phyloP scores from a whole-genome alignment of 2,797 vertebrate species.

The Pantherophis vulpinus region DNA sequence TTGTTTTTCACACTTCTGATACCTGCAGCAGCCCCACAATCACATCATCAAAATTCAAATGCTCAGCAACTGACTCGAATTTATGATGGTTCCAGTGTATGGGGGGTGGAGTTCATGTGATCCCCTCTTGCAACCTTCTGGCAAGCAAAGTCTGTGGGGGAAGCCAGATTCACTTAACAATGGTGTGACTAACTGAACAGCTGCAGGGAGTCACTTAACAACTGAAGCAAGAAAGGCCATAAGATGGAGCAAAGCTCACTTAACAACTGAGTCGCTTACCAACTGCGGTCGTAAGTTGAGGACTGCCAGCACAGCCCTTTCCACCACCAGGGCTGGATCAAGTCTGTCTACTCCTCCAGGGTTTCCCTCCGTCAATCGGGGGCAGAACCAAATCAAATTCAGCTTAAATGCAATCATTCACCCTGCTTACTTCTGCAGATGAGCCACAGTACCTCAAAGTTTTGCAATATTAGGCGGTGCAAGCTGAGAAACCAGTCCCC shows the following conservation, averaged over 20 bases:
- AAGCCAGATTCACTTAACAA: background rate
- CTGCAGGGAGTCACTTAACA: too few relatives aligned
- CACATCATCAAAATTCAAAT: too few relatives aligned
- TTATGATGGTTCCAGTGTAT: too few relatives aligned
- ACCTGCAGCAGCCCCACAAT: too few relatives aligned
- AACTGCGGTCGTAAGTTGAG: fast-evolving
- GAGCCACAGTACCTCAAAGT: too few relatives aligned
- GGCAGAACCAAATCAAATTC: background rate
- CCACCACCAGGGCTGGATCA: background rate
- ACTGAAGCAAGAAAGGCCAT: background rate
- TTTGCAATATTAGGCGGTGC: background rate
- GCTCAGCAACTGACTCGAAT: too few relatives aligned
- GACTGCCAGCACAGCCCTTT: background rate
- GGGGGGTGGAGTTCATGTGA: too few relatives aligned
- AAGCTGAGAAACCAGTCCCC: background rate
- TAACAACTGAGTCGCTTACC: background rate
- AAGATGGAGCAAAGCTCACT: background rate
- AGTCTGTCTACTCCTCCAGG: background rate
- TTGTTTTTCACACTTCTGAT: too few relatives aligned
- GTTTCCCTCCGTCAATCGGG: background rate
- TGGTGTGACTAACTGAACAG: too few relatives aligned
- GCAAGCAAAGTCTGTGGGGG: too few relatives aligned
- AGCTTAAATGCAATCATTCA: too few relatives aligned
- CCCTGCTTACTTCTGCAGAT: background rate
- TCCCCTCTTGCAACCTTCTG: too few relatives aligned